Conservation (phyloP, 2,888 invertebrate species). For the Tetragnatha montana region DNA sequence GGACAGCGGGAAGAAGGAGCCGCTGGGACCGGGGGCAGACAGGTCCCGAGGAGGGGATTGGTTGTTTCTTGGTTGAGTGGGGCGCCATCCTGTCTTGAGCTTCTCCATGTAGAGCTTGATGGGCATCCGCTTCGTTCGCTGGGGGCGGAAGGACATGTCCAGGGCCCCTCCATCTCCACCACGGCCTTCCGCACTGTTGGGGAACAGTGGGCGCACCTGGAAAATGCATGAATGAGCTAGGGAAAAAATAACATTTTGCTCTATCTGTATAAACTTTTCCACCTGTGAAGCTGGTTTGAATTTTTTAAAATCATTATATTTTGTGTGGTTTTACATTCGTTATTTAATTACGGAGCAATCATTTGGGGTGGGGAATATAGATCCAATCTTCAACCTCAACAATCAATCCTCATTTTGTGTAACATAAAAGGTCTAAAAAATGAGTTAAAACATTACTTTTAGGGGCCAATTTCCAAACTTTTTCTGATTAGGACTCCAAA, state of each 20-base stretch:
- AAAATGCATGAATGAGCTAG: not conserved
- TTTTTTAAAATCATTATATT: no score
- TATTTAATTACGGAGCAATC: no score
- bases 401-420: no score
- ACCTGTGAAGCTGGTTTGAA: not conserved
- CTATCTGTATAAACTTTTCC: not conserved
- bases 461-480: no score
- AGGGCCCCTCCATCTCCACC: not conserved
- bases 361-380: no score
- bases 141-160: not conserved
- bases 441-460: no score
- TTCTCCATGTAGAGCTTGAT: slow-evolving; percentile 47
- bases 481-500: no score
- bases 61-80: not conserved
- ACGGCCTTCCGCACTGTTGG: no score
- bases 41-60: slow-evolving; percentile 37
- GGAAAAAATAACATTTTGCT: not conserved
- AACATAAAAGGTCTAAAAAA: no score
- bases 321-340: no score
- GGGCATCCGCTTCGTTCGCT: not conserved
- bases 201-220: not conserved
- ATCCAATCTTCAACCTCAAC: no score
- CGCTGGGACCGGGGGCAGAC: not conserved
- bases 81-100: not conserved
- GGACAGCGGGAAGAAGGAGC: not conserved